Evolutionary conservation across 2,797 vertebrate genomes (phyloP).

Genomic region (Tadarida brasiliensis): DNA sequence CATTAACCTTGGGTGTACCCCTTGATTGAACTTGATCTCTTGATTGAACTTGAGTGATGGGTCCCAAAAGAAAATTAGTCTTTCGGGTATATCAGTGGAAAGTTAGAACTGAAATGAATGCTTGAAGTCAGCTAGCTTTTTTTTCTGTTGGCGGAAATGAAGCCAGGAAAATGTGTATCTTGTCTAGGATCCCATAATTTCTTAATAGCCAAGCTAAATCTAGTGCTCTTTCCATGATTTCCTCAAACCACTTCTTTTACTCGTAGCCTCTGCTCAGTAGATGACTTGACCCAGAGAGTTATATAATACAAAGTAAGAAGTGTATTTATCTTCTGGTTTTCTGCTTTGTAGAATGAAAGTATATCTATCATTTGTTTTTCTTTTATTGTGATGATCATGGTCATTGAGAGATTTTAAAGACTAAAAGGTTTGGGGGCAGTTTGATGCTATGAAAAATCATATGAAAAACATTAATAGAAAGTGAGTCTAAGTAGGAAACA

Average conservation of each 20-base stretch:
- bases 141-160: slow-evolving; percentile 19
- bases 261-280: slow-evolving; percentile 11
- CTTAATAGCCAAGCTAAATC: not conserved
- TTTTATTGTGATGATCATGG: slow-evolving; percentile 15
- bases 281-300: slow-evolving; percentile 37
- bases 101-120: slow-evolving; percentile 58
- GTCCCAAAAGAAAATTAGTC: slow-evolving; percentile 26
- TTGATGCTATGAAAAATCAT: slow-evolving; percentile 26
- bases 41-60: slow-evolving; percentile 58
- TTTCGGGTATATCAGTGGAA: slow-evolving; percentile 15
- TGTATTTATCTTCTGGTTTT: slow-evolving; percentile 1
- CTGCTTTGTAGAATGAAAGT: slow-evolving; percentile 47
- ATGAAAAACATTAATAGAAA: slow-evolving; percentile 48
- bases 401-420: slow-evolving; percentile 46
- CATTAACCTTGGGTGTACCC: not conserved
- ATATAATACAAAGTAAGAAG: slow-evolving; percentile 1
- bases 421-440: slow-evolving; percentile 40
- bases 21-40: not conserved
- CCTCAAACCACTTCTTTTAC: not conserved
- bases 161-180: not conserved
- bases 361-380: slow-evolving; percentile 29
- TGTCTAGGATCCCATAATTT: not conserved
- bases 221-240: not conserved
- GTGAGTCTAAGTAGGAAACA: slow-evolving; percentile 39
- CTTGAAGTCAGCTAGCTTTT: slow-evolving; percentile 18